Conservation (phyloP, 2,888 invertebrate species). For the Rapana venosa region DNA sequence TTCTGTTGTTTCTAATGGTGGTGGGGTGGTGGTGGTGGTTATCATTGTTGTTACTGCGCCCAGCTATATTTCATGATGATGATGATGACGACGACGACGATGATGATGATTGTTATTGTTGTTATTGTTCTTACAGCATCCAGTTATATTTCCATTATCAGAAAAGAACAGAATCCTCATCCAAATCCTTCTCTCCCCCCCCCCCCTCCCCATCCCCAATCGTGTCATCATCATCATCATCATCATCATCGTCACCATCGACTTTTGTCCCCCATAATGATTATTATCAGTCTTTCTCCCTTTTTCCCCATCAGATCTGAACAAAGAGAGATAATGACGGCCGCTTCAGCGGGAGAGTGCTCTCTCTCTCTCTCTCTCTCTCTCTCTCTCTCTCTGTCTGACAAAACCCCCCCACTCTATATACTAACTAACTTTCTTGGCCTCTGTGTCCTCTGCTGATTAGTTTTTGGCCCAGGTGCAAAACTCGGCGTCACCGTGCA, state of each 20-base stretch:
- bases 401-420: no score
- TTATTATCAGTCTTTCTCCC: not conserved
- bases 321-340: no score
- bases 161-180: not conserved
- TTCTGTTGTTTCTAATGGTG: not conserved
- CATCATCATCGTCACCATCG: no score
- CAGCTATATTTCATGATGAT: no score
- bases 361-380: constrained; percentile 8
- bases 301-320: not conserved
- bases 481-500: no score
- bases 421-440: no score
- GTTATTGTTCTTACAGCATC: not conserved
- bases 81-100: no score
- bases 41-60: not conserved
- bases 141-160: not conserved
- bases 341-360: not conserved
- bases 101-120: not conserved
- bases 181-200: not conserved
- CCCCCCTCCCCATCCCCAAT: not conserved
- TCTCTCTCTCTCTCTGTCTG: not conserved
- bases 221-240: not conserved
- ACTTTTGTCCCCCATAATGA: no score
- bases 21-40: not conserved
- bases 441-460: no score
- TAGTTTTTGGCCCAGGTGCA: no score